These are phyloP conservation scores for Noctuana brunneofusca DNA, from an alignment of 2,888 invertebrate genomes.

Conservation along the genomic window DNA sequence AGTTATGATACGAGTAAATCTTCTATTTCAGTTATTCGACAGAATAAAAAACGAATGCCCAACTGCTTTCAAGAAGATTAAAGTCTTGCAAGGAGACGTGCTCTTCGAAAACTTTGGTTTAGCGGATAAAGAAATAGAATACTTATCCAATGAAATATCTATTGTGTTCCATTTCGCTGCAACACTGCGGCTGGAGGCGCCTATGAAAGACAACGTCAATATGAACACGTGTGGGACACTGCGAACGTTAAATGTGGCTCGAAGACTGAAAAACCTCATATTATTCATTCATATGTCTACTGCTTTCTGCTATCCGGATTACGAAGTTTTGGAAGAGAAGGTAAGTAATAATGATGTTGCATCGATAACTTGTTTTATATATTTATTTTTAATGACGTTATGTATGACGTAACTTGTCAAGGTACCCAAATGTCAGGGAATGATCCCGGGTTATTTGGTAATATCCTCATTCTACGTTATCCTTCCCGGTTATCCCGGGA, in stretches of 20 bases:
- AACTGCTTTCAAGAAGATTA: constrained; percentile 86
- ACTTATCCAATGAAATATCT: constrained; percentile 86
- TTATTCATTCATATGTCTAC: constrained; percentile 95
- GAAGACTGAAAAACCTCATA: constrained; percentile 87
- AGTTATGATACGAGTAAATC: no score
- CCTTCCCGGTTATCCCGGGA: no score
- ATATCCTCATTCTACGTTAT: no score
- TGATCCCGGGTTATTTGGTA: no score
- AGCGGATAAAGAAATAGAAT: constrained; percentile 80
- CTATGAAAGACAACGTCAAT: constrained; percentile 91
- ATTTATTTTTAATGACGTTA: no score
- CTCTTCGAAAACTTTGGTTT: constrained; percentile 85
- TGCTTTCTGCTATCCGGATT: constrained; percentile 97
- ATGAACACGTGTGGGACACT: constrained; percentile 96
- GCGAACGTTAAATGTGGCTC: constrained; percentile 89
- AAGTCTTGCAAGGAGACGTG: constrained; percentile 89
- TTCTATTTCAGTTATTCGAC: constrained; percentile 85
- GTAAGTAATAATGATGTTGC: constrained; percentile 45
- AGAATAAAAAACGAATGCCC: constrained; percentile 86
- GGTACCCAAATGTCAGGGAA: no score
- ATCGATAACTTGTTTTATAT: no score
- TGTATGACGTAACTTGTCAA: no score
- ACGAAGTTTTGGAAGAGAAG: constrained; percentile 73
- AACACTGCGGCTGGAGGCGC: constrained; percentile 94
- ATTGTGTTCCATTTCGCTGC: constrained; percentile 97